Conservation (phyloP, 2,113 vertebrate genomes). For the Scomber scombrus region DNA sequence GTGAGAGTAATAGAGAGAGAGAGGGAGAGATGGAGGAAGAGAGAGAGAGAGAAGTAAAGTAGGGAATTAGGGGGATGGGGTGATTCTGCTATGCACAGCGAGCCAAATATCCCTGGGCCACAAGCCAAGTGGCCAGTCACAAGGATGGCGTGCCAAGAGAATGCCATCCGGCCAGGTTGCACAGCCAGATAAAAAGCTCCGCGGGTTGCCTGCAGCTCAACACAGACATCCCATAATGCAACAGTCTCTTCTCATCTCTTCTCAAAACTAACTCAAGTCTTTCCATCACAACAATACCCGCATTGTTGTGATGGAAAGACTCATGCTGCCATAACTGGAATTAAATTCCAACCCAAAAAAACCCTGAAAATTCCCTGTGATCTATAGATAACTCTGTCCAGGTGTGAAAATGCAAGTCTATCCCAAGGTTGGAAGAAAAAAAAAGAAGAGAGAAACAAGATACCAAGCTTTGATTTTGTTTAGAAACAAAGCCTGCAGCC, state of each 20-base stretch:
- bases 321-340: not conserved
- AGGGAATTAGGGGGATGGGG: conserved; percentile 64
- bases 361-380: not conserved
- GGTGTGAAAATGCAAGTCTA: conserved; percentile 37
- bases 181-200: conserved; percentile 75
- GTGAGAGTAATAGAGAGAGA: conserved; percentile 20
- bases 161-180: conserved; percentile 76
- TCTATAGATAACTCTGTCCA: conserved; percentile 15
- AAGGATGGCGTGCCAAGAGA: conserved; percentile 63
- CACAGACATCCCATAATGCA: conserved; percentile 56
- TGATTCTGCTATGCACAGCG: conserved; percentile 51
- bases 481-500: conserved; percentile 39
- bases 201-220: conserved; percentile 52
- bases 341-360: not conserved
- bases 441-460: conserved; percentile 3
- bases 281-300: not conserved
- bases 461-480: conserved; percentile 50
- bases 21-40: not conserved
- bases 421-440: conserved; percentile 19
- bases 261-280: conserved; percentile 11
- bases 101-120: conserved; percentile 77
- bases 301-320: no score
- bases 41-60: conserved; percentile 51
- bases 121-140: conserved; percentile 71
- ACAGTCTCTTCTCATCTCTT: conserved; percentile 21